Percentiles rank a stretch among this genome's conserved stretches.
These are phyloP conservation scores for Micropterix aruncella DNA, from an alignment of 2,888 invertebrate species.

Conservation along the genomic window DNA sequence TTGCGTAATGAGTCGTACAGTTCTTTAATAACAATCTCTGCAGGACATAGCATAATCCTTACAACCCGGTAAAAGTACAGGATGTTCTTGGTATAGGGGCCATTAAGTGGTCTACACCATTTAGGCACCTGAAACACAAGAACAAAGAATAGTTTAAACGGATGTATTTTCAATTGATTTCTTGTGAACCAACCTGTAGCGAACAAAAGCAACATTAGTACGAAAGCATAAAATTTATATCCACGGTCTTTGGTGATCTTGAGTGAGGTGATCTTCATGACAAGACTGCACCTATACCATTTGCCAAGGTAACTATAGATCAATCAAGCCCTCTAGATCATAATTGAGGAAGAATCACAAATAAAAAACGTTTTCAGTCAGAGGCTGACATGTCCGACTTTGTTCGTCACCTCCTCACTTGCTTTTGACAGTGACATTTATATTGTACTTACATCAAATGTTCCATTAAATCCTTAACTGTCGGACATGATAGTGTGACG, in stretches of 20 bases:
- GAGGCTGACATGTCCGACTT: too few relatives aligned
- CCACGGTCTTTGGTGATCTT: constrained; percentile 38
- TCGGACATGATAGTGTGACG: constrained; percentile 60
- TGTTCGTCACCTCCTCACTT: too few relatives aligned
- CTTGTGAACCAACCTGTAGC: constrained; percentile 55
- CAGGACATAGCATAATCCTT: constrained; percentile 50
- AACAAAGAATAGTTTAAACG: too few relatives aligned
- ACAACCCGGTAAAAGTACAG: constrained; percentile 56
- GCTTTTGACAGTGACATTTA: too few relatives aligned
- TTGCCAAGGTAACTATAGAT: too few relatives aligned
- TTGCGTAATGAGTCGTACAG: constrained; percentile 45
- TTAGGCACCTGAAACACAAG: constrained; percentile 7
- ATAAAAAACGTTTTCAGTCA: too few relatives aligned
- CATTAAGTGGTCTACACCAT: constrained; percentile 35
- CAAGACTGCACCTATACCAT: too few relatives aligned
- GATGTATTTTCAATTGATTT: too few relatives aligned
- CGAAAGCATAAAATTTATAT: constrained; percentile 62
- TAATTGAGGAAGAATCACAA: too few relatives aligned
- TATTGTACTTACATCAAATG: constrained; percentile 57
- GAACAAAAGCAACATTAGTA: constrained; percentile 65
- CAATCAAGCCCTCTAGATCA: too few relatives aligned
- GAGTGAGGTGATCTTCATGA: constrained; percentile 44
- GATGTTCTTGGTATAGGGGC: constrained; percentile 63
- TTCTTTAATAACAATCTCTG: constrained; percentile 37
- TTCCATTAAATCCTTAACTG: constrained; percentile 54